Evolutionary conservation across 2,888 invertebrate genomes (phyloP).

Genomic region (Epinotia ramella): DNA sequence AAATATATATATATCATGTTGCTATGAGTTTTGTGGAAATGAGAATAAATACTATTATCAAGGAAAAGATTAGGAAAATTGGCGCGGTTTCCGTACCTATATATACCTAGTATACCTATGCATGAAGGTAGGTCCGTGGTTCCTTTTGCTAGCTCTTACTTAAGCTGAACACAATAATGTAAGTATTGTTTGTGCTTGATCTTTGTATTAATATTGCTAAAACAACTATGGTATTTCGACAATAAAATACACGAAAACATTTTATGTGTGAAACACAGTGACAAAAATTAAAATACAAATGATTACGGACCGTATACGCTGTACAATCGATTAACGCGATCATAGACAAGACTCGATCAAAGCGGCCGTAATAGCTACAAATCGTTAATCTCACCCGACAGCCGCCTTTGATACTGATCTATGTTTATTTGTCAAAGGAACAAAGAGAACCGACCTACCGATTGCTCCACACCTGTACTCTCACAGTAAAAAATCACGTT

Average conservation of each 20-base stretch:
- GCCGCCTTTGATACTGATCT: slow-evolving; percentile 24
- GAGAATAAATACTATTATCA: too few relatives aligned
- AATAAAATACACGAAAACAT: too few relatives aligned
- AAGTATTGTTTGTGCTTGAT: neutral
- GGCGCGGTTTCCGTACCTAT: too few relatives aligned
- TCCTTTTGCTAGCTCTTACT: neutral
- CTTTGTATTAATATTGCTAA: neutral
- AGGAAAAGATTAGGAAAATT: too few relatives aligned
- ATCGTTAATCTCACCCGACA: slow-evolving; percentile 32
- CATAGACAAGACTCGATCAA: slow-evolving; percentile 39
- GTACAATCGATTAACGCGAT: slow-evolving; percentile 8
- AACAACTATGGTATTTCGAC: too few relatives aligned
- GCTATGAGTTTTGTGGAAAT: too few relatives aligned
- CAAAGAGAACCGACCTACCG: slow-evolving; percentile 34
- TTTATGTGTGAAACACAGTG: too few relatives aligned
- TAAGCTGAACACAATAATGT: neutral
- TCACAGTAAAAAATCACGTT: slow-evolving; percentile 8
- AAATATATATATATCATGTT: too few relatives aligned
- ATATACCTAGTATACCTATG: too few relatives aligned
- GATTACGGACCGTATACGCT: neutral
- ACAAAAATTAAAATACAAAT: neutral
- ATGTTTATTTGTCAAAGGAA: slow-evolving; percentile 42
- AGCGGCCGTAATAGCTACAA: slow-evolving; percentile 25
- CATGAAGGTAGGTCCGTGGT: neutral
- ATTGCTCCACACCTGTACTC: slow-evolving; percentile 10